phyloP scores from a whole-genome alignment of 2,113 vertebrate species.

The Periophthalmodon schlosseri region DNA sequence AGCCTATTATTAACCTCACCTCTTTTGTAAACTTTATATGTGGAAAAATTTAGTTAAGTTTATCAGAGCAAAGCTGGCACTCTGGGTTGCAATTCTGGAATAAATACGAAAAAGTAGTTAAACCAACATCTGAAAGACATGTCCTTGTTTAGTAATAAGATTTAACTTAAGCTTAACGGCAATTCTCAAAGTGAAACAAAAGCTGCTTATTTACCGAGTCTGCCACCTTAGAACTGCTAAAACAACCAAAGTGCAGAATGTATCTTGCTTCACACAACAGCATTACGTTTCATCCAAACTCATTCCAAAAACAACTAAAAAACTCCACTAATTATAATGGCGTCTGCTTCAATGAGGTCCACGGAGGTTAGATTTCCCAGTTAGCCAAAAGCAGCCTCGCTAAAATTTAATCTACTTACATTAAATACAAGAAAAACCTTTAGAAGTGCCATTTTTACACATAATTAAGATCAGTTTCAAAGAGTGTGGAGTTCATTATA shows the following conservation, averaged over 20 bases:
- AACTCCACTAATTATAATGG: slow-evolving; percentile 6
- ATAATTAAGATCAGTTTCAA: slow-evolving; percentile 33
- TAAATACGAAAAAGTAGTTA: background rate
- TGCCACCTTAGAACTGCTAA: background rate
- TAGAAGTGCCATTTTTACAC: slow-evolving; percentile 29
- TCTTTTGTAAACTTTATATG: too few relatives aligned
- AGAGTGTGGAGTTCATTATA: slow-evolving; percentile 21
- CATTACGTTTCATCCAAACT: background rate
- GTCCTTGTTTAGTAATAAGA: background rate
- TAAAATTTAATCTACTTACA: slow-evolving; percentile 27
- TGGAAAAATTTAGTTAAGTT: background rate
- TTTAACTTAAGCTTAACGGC: background rate
- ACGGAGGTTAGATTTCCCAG: slow-evolving; percentile 4
- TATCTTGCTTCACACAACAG: background rate
- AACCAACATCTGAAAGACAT: background rate
- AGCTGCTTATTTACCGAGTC: background rate
- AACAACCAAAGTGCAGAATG: background rate
- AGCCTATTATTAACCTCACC: too few relatives aligned
- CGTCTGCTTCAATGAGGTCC: slow-evolving; percentile 7
- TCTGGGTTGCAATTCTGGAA: background rate
- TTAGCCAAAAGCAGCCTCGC: background rate
- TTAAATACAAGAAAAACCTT: slow-evolving; percentile 29
- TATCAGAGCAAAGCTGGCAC: background rate
- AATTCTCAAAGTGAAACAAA: background rate
- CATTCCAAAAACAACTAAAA: background rate